Evolutionary conservation across 2,797 vertebrate genomes (phyloP).

Genomic region (Paedocypris micromegethes): DNA sequence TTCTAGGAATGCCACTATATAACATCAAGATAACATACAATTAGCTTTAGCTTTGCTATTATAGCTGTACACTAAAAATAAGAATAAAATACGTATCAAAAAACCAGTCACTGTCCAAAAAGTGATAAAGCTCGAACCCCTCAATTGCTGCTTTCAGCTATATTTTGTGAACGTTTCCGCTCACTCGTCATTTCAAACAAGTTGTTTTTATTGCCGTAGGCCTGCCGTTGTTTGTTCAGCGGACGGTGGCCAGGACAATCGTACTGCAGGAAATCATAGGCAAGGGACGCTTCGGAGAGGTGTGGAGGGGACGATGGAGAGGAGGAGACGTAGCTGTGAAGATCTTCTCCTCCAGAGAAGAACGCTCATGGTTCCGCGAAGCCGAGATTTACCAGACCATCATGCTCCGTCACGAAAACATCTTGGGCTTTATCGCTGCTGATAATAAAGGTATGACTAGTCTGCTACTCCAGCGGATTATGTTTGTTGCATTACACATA

Average conservation of each 20-base stretch:
- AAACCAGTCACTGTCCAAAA: no score
- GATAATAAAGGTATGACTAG: conserved; percentile 88
- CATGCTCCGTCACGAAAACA: conserved; percentile 97
- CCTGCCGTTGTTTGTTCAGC: conserved; percentile 90
- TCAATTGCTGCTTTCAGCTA: no score
- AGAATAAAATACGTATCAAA: no score
- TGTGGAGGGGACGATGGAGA: conserved; percentile 94
- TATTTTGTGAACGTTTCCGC: no score
- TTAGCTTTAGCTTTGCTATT: no score
- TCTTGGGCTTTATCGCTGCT: conserved; percentile 93
- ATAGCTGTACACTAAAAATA: no score
- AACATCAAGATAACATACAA: no score
- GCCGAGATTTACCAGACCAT: conserved; percentile 98
- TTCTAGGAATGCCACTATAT: no score
- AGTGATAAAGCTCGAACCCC: no score
- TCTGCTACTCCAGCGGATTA: background rate
- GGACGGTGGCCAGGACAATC: conserved; percentile 92
- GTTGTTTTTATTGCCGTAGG: conserved; percentile 61
- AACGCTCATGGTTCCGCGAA: conserved; percentile 96
- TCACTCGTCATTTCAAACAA: no score
- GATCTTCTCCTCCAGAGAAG: conserved; percentile 96
- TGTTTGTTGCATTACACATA: no score
- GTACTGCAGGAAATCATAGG: conserved; percentile 98
- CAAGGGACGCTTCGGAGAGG: conserved; percentile 95
- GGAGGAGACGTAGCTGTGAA: conserved; percentile 96